A percentile compares a stretch with the other conserved stretches of the same genome.
phyloP scores from a whole-genome alignment of 2,113 vertebrate genomes.

The Marcusenius ussheri region DNA sequence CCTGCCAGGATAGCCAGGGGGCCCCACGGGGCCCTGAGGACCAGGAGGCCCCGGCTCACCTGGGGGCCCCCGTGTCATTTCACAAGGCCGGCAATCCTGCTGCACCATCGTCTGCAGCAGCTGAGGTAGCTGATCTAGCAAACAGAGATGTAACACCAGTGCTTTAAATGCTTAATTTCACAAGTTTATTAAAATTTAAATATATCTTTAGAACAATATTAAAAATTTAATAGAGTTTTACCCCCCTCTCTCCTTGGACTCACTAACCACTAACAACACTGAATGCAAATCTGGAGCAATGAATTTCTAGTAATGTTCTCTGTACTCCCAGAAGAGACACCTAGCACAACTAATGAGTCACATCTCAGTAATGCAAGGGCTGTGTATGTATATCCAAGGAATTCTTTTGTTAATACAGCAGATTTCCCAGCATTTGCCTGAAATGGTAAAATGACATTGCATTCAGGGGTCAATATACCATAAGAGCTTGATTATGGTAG shows the following conservation, averaged over 20 bases:
- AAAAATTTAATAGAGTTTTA: neutral
- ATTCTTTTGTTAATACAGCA: neutral
- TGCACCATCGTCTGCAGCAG: conserved; percentile 54
- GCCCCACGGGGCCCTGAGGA: conserved; percentile 55
- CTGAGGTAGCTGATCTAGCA: conserved; percentile 57
- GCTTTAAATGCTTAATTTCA: neutral
- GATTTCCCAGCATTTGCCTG: neutral
- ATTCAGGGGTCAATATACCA: neutral
- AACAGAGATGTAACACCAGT: neutral
- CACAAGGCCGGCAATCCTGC: conserved; percentile 51
- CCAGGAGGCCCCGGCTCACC: conserved; percentile 58
- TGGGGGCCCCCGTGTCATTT: conserved; percentile 51
- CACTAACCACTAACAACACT: neutral
- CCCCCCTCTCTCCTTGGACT: neutral
- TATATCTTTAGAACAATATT: neutral
- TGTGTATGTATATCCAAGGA: neutral
- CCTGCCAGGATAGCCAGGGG: conserved; percentile 58
- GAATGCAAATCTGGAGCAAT: neutral
- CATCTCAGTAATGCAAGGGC: neutral
- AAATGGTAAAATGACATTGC: neutral
- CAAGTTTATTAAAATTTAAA: neutral
- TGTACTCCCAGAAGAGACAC: neutral
- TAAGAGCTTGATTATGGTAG: neutral
- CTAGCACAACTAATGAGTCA: neutral
- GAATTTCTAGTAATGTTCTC: neutral